These are phyloP conservation scores for Pachypanchax playfairii DNA, from an alignment of 2,113 vertebrate species.

Conservation along the genomic window DNA sequence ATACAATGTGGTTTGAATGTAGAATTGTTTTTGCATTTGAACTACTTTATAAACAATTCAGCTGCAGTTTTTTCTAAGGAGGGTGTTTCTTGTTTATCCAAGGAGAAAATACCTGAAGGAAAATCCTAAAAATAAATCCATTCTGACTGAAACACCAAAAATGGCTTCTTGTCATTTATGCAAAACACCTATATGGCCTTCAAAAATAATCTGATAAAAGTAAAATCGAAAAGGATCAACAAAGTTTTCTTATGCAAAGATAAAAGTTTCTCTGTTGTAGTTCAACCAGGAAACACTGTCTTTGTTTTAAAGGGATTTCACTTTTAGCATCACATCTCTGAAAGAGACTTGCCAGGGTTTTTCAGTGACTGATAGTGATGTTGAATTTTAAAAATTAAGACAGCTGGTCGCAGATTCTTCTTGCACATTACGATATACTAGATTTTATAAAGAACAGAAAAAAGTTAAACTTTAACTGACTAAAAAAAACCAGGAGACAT, in stretches of 20 bases:
- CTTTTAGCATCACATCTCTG: too few species aligned
- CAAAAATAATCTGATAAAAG: neutral
- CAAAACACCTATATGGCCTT: slow-evolving; percentile 2
- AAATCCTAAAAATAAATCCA: slow-evolving; percentile 6
- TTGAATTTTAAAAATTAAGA: too few species aligned
- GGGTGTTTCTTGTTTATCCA: slow-evolving; percentile 39
- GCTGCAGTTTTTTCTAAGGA: slow-evolving; percentile 30
- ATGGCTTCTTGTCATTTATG: neutral
- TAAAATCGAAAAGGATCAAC: slow-evolving; percentile 13
- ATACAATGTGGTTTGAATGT: slow-evolving; percentile 43
- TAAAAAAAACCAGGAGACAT: too few species aligned
- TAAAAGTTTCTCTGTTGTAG: neutral
- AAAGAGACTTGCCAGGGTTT: too few species aligned
- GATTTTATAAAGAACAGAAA: too few species aligned
- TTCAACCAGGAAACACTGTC: too few species aligned
- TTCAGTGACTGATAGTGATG: too few species aligned
- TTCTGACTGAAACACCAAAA: slow-evolving; percentile 2
- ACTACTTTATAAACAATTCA: slow-evolving; percentile 48
- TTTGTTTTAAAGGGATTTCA: too few species aligned
- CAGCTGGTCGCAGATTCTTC: too few species aligned
- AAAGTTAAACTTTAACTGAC: too few species aligned
- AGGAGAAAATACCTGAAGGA: slow-evolving; percentile 3
- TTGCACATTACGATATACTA: too few species aligned
- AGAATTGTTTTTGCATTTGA: slow-evolving; percentile 60
- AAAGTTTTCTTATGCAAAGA: slow-evolving; percentile 8